These are phyloP conservation scores for Ditula angustiorana DNA, from an alignment of 2,888 invertebrate genomes.

Conservation along the genomic window DNA sequence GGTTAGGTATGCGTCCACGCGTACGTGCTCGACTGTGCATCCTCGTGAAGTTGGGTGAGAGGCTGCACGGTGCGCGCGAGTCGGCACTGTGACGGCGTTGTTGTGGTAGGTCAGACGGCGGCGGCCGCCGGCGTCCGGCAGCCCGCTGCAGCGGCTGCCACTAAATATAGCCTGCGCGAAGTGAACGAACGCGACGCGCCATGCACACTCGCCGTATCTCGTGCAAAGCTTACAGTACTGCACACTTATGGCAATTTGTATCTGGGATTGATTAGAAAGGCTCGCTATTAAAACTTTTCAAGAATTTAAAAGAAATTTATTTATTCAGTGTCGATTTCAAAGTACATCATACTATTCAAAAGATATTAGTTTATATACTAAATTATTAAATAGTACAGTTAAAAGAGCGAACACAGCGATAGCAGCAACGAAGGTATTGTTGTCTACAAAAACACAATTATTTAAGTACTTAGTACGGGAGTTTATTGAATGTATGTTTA, in stretches of 20 bases:
- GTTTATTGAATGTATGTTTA: too few relatives aligned
- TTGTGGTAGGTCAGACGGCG: constrained; percentile 72
- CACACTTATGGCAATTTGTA: constrained; percentile 22
- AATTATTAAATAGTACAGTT: too few relatives aligned
- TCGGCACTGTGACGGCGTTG: constrained; percentile 74
- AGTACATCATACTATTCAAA: too few relatives aligned
- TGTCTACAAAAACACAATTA: too few relatives aligned
- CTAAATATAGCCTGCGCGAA: constrained; percentile 79
- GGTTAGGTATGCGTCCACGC: constrained; percentile 40
- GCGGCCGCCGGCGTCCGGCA: constrained; percentile 64
- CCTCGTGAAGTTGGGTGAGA: constrained; percentile 45
- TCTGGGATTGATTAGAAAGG: not conserved
- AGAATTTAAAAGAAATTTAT: not conserved
- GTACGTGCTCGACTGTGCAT: constrained; percentile 44
- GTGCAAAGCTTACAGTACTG: not conserved
- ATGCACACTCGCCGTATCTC: constrained; percentile 45
- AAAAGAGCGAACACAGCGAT: too few relatives aligned
- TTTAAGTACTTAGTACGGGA: too few relatives aligned
- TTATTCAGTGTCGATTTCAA: too few relatives aligned
- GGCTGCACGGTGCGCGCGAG: constrained; percentile 65
- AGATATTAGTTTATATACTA: too few relatives aligned
- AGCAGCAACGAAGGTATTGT: too few relatives aligned
- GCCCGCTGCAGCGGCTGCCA: constrained; percentile 60
- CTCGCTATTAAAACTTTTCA: not conserved
- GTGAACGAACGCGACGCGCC: constrained; percentile 76